Conservation (phyloP, 2,888 invertebrate genomes). For the Agrochola lychnidis region DNA sequence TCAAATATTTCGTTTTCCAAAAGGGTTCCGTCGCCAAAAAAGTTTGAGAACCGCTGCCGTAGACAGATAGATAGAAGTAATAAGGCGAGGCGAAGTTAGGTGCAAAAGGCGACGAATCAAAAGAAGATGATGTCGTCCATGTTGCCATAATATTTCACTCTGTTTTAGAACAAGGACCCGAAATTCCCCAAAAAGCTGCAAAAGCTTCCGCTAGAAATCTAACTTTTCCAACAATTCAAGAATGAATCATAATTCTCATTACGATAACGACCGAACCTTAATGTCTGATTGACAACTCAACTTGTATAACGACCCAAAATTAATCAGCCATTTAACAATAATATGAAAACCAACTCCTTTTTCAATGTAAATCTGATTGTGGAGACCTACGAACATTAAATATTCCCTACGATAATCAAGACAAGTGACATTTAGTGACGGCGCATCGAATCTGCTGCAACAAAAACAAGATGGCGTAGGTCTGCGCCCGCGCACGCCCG, state of each 20-base stretch:
- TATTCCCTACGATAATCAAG: conserved; percentile 46
- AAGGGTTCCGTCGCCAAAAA: too few species aligned
- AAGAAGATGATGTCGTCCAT: background rate
- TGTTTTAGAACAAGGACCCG: background rate
- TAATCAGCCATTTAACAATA: background rate
- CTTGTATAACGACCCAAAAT: conserved; percentile 22
- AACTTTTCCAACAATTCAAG: background rate
- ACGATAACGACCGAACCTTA: background rate
- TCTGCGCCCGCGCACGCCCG: conserved; percentile 81
- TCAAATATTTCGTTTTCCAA: too few species aligned
- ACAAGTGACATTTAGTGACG: conserved; percentile 66
- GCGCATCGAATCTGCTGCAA: conserved; percentile 72
- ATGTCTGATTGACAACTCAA: background rate
- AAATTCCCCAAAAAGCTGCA: background rate
- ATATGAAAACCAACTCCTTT: background rate
- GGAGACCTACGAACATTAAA: conserved; percentile 4
- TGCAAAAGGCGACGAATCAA: background rate
- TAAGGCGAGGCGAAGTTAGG: background rate
- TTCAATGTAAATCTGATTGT: background rate
- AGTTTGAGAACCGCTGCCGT: too few species aligned
- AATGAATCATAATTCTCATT: conserved; percentile 20
- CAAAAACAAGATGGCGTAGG: conserved; percentile 81
- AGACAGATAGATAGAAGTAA: background rate
- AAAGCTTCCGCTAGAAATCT: background rate
- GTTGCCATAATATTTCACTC: too few species aligned